These are phyloP conservation scores for Halcyon senegalensis DNA, from an alignment of 2,113 vertebrate species.

Conservation along the genomic window DNA sequence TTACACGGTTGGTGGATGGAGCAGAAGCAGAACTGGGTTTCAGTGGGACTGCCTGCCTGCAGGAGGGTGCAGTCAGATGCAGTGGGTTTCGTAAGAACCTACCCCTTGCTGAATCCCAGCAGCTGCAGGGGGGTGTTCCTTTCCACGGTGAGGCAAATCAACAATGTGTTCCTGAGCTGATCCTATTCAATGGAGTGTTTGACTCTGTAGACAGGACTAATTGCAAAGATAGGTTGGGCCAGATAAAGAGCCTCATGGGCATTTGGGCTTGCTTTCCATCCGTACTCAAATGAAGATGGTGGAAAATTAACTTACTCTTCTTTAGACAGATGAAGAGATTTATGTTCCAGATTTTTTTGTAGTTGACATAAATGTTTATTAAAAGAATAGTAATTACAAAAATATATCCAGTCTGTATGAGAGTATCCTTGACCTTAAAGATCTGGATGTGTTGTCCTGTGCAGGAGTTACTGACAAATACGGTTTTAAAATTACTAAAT, in stretches of 20 bases:
- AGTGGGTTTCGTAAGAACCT: background rate
- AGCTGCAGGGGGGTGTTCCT: background rate
- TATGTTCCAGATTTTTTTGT: background rate
- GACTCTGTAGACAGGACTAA: background rate
- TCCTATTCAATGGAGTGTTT: background rate
- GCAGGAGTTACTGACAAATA: background rate
- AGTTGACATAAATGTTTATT: background rate
- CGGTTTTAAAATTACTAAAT: background rate
- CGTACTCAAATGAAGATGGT: background rate
- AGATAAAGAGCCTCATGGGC: background rate
- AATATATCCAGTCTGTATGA: background rate
- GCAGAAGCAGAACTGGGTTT: background rate
- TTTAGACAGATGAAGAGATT: background rate
- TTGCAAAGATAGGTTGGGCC: background rate
- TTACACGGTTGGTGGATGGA: background rate
- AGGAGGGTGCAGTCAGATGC: background rate
- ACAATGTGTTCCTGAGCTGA: background rate
- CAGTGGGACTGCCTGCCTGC: background rate
- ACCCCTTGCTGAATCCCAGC: background rate
- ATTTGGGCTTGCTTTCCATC: no score
- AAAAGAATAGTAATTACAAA: background rate
- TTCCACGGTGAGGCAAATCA: background rate
- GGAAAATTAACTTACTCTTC: background rate
- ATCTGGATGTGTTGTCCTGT: background rate
- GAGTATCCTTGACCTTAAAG: background rate